Evolutionary conservation across 2,113 vertebrate species (phyloP).

Genomic region (Corynorhinus townsendii): DNA sequence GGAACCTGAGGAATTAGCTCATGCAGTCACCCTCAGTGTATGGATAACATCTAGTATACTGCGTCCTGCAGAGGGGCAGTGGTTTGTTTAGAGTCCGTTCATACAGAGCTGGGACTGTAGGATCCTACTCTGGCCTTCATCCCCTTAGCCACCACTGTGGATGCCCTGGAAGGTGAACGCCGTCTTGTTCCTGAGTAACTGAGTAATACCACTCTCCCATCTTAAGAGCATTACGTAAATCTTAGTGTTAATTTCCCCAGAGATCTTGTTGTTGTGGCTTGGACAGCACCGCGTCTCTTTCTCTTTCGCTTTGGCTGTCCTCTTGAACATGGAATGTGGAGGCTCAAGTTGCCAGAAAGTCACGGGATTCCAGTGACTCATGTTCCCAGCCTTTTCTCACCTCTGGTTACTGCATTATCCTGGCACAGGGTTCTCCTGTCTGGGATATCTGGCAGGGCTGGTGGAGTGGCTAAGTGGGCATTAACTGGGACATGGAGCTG

Average conservation of each 20-base stretch:
- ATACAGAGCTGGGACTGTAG: neutral
- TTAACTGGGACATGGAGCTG: neutral
- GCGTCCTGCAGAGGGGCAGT: neutral
- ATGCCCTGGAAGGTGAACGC: neutral
- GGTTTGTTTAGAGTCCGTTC: neutral
- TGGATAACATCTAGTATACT: too few species aligned
- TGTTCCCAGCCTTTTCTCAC: neutral
- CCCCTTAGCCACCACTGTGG: neutral
- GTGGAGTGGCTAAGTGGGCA: neutral
- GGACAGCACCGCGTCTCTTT: neutral
- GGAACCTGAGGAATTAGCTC: neutral
- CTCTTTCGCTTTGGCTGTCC: neutral
- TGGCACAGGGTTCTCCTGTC: neutral
- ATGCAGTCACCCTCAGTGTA: neutral
- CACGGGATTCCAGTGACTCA: neutral
- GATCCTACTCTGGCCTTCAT: neutral
- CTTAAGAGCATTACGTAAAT: neutral
- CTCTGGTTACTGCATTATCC: neutral
- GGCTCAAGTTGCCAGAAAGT: neutral
- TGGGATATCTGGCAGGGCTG: neutral
- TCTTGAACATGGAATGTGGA: neutral
- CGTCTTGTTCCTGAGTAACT: neutral
- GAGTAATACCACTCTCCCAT: neutral
- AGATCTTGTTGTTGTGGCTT: neutral
- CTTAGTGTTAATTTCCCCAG: neutral